These are phyloP conservation scores for Eilema griseolum DNA, from an alignment of 2,888 invertebrate species.

Conservation along the genomic window DNA sequence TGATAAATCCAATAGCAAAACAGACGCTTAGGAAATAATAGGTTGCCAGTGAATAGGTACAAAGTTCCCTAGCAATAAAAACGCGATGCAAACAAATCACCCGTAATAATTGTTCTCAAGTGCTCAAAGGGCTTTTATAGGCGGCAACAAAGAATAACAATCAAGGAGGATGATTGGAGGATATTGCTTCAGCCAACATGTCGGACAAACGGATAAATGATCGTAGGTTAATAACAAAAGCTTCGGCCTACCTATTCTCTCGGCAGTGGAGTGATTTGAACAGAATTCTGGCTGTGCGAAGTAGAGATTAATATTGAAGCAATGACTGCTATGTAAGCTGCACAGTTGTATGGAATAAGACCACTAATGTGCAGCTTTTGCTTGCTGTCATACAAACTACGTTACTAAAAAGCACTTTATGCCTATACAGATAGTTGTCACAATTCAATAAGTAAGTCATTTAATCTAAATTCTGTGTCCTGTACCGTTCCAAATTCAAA, in stretches of 20 bases:
- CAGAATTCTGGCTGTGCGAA: not conserved
- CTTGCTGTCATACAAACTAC: no score
- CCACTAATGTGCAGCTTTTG: no score
- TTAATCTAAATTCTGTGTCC: no score
- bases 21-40: not conserved
- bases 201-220: constrained; percentile 9
- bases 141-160: constrained; percentile 11
- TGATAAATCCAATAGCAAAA: not conserved
- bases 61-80: not conserved
- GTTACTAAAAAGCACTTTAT: no score
- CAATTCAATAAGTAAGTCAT: no score
- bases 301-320: not conserved
- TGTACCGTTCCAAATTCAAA: no score
- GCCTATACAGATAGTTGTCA: no score
- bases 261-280: not conserved
- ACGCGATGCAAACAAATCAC: constrained; percentile 7
- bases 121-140: constrained; percentile 6
- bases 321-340: not conserved
- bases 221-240: not conserved
- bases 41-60: not conserved
- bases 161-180: constrained; percentile 9
- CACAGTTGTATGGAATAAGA: no score
- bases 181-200: constrained; percentile 9
- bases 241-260: not conserved
- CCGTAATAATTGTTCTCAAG: constrained; percentile 5